Evolutionary conservation across 2,888 invertebrate species (phyloP).

Genomic region (Lepidochrysops patricia): DNA sequence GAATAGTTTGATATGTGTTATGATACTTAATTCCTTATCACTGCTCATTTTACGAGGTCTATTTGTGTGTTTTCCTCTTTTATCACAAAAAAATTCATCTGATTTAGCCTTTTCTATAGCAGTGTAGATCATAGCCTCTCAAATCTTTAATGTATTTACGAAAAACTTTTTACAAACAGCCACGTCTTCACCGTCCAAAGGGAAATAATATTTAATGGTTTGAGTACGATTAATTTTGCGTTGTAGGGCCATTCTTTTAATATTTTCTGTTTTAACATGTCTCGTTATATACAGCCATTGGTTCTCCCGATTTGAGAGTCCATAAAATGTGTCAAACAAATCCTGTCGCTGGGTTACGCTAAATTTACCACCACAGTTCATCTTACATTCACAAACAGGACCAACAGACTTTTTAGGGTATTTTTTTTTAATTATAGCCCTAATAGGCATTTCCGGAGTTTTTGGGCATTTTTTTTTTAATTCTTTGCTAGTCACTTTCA

Average conservation of each 20-base stretch:
- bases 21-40: slow-evolving; percentile 11
- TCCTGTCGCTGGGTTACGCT: slow-evolving; percentile 2
- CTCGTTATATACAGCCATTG: slow-evolving; percentile 14
- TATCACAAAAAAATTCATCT: slow-evolving; percentile 6
- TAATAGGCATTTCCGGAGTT: slow-evolving; percentile 18
- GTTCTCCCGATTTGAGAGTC: slow-evolving; percentile 1
- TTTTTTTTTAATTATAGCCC: slow-evolving; percentile 15
- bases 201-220: neutral
- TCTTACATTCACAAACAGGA: slow-evolving; percentile 17
- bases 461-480: slow-evolving; percentile 18
- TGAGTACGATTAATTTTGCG: slow-evolving; percentile 12
- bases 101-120: slow-evolving; percentile 3
- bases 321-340: slow-evolving; percentile 14
- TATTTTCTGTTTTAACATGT: slow-evolving; percentile 10
- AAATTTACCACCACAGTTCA: slow-evolving; percentile 15
- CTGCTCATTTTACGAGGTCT: slow-evolving; percentile 14
- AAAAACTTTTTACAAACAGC: neutral
- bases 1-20: slow-evolving; percentile 9
- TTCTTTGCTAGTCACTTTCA: slow-evolving; percentile 18
- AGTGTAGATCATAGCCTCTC: slow-evolving; percentile 8
- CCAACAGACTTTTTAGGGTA: slow-evolving; percentile 16
- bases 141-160: slow-evolving; percentile 8
- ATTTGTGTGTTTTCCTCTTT: slow-evolving; percentile 19
- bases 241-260: slow-evolving; percentile 12
- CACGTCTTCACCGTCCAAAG: neutral